Evolutionary conservation across 1,140 invertebrate genomes (phyloP).

Genomic region (Polypedilum vanderplanki): DNA sequence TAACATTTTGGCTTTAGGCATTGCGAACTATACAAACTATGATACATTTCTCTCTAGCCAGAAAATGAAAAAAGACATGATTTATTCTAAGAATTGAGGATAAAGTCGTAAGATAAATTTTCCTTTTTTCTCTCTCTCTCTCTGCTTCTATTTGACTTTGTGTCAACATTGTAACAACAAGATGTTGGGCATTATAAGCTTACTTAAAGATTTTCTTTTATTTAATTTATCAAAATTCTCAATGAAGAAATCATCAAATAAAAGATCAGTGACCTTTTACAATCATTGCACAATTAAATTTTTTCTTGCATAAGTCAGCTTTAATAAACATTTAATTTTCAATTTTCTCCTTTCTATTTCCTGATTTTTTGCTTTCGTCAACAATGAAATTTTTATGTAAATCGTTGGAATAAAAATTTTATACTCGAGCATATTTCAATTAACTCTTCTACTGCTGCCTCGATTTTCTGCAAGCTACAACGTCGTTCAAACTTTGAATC

Average conservation of each 20-base stretch:
- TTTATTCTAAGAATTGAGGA: slow-evolving; percentile 13
- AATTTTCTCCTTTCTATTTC: background rate
- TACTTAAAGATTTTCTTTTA: background rate
- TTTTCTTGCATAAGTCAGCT: background rate
- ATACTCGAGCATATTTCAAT: slow-evolving; percentile 27
- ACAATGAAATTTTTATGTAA: background rate
- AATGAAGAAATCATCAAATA: background rate
- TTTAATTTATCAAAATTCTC: background rate
- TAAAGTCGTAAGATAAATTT: background rate
- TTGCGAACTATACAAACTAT: background rate
- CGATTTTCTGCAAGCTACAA: background rate
- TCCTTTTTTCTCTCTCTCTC: background rate
- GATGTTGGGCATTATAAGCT: background rate
- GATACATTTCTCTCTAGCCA: background rate
- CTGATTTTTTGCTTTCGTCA: background rate
- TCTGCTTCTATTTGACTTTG: background rate
- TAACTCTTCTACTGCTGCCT: background rate
- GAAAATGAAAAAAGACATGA: background rate
- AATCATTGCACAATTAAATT: too few species aligned
- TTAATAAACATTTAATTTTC: background rate
- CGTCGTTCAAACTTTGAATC: too few species aligned
- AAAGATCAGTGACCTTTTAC: background rate
- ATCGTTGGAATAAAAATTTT: background rate
- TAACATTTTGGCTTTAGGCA: background rate
- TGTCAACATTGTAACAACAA: background rate